Base-by-base conservation (phyloP, 2,888 invertebrate genomes). In the Polydrusus pterygomalis region DNA sequence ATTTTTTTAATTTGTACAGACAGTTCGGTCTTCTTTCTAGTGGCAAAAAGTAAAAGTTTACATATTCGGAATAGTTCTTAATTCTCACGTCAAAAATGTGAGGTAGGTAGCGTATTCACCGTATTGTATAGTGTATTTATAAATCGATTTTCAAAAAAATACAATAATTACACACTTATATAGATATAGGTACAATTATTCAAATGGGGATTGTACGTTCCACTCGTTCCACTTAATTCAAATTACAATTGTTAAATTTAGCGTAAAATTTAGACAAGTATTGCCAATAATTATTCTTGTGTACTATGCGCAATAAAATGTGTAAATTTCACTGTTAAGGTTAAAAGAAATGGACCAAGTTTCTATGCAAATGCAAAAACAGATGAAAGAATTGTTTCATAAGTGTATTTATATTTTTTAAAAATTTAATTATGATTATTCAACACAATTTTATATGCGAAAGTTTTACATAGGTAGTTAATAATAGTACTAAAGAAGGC, bases 291-390 rank as follows among this genome's bases (percentile, higher is more conserved):
- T 40, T n/a, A n/a, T n/a, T n/a, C n/a, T 40, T 30, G 30, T 30
- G 30, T 30, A 40, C n/a, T 11, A 10, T 51, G 20, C 49, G 18
- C 9, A 51, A 20, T 51, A 51, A 51, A 51, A 2, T 18, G 47
- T 51, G 9, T 10, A 51, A 1, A 20, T 51, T 18, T 51, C 18
- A 9, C 49, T 51, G 3, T 51, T 18, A 51, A 51, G 49, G 18
- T 51, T 51, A 51, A 10, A 51, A 51, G 49, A 51, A 51, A 51
- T 51, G 49, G 49, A 51, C 2, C 49, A 51, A 51, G 18, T 51
- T 51, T 51, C 49, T 18, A 18, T 18, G 49, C 18, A 51, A 51
- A 51, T 51, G 18, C 13, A 18, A 51, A 1, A 2, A n/a, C n/a
- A n/a, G n/a, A n/a, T n/a, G n/a, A n/a, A n/a, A 51, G 10, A 51